Evolutionary conservation across 2,888 invertebrate species (phyloP).

Genomic region (Mamestra brassicae): DNA sequence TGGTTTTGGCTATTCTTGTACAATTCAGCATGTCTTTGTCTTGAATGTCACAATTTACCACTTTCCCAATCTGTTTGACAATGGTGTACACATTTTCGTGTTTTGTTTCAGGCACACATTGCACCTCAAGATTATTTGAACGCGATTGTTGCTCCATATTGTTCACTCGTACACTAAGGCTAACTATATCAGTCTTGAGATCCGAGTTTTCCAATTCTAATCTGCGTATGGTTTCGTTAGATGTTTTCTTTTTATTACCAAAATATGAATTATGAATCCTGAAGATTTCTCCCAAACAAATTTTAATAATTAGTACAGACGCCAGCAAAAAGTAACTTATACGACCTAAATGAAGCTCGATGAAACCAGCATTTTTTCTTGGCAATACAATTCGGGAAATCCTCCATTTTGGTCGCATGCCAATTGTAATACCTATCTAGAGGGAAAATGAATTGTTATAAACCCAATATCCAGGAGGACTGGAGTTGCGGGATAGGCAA

Average conservation of each 20-base stretch:
- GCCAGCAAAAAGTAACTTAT: constrained; percentile 56
- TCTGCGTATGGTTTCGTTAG: too few relatives aligned
- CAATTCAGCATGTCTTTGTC: too few relatives aligned
- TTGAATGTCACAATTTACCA: too few relatives aligned
- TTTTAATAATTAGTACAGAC: constrained; percentile 45
- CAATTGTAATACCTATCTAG: constrained; percentile 79
- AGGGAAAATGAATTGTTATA: constrained; percentile 78
- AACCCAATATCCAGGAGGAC: constrained; percentile 56
- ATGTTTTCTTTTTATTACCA: not conserved
- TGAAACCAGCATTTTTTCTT: constrained; percentile 78
- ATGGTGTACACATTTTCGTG: too few relatives aligned
- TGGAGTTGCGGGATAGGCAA: constrained; percentile 54
- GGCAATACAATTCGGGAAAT: constrained; percentile 75
- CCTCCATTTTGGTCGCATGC: constrained; percentile 75
- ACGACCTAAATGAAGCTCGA: constrained; percentile 67
- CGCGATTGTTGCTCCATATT: too few relatives aligned
- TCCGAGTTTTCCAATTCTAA: too few relatives aligned
- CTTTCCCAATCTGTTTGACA: too few relatives aligned
- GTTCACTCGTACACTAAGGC: too few relatives aligned
- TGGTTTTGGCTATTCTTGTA: too few relatives aligned
- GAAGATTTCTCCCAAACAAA: constrained; percentile 7
- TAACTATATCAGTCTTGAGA: too few relatives aligned
- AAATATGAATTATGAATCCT: constrained; percentile 4
- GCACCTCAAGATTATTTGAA: too few relatives aligned
- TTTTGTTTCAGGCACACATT: too few relatives aligned